Base-by-base conservation (phyloP, 2,888 invertebrate species). In the Elegia similella region DNA sequence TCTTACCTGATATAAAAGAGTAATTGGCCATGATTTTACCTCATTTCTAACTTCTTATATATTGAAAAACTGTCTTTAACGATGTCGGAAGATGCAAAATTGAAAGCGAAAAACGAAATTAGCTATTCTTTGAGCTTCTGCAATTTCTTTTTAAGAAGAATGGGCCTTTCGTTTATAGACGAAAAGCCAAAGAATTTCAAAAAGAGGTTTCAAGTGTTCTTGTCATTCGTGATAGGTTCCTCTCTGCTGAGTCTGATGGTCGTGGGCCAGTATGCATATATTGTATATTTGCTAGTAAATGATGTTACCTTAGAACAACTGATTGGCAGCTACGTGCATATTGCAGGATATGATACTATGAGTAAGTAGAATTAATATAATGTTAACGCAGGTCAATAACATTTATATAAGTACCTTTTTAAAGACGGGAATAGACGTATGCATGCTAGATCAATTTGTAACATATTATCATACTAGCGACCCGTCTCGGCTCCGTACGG, bases 311-410 rank as follows among this genome's bases (percentile, higher is more conserved):
- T 87, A 6, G 84, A 77, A 43, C 81, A 81, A 44, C 78, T 85
- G 53, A 73, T 86, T 13, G 75, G 78, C 1, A 75, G 82, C 46
- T 72, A 73, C 56, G 68, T 87, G 60, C 86, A 87, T 59, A 80
- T 85, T 57, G 78, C 81, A 30, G 86, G 86, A 17, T 87, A 87
- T 50, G 87, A 80, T 52, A 72, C 72, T 7, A 81, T 86, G 78
- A 84, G 87, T 87, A 63, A 79, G 80, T 23, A 23, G 23, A 3
- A 5, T 23, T 23, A 23, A 23, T 23, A 23, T 23, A 23, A 23
- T 23, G 5, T 23, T 23, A 23, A 3, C 5, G 23, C 5, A 23
- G 23, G 5, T 23, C 23, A 23, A 23, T 23, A 23, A 23, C 2
- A 23, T 3, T 23, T 5, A n/a, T n/a, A n/a, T n/a, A n/a, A n/a